Conservation (phyloP, 92 coral and sea anemone species). For the Pocillopora meandrina region DNA sequence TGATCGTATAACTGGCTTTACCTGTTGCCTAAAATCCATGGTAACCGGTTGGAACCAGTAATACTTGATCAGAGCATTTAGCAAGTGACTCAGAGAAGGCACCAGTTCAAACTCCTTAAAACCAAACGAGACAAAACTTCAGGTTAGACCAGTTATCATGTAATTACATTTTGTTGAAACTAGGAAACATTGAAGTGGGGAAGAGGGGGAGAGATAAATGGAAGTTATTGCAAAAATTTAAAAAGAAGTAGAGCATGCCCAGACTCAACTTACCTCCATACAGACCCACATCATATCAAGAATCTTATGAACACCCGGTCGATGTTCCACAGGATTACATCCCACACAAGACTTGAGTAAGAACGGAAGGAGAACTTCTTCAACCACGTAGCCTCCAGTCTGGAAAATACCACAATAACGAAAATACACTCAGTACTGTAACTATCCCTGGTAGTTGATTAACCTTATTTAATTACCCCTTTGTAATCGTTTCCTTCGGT, state of each 20-base stretch:
- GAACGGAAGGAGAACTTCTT: conserved; percentile 86
- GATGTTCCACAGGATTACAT: conserved; percentile 72
- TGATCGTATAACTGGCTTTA: not conserved
- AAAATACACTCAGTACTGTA: too few relatives aligned
- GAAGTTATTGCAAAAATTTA: too few relatives aligned
- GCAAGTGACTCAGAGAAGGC: conserved; percentile 88
- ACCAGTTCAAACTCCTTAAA: conserved; percentile 87
- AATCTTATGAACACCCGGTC: conserved; percentile 81
- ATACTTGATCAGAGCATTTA: conserved; percentile 85
- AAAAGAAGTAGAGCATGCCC: not conserved
- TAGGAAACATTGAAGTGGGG: too few relatives aligned
- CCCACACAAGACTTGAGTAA: conserved; percentile 90
- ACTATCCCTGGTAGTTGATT: too few relatives aligned
- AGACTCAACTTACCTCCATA: conserved; percentile 80
- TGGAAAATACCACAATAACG: conserved; percentile 1
- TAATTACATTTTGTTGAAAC: too few relatives aligned
- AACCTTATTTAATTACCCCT: too few relatives aligned
- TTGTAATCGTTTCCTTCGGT: too few relatives aligned
- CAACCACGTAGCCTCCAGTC: conserved; percentile 90
- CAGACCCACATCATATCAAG: conserved; percentile 97
- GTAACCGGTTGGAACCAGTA: conserved; percentile 96
- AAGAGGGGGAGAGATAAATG: too few relatives aligned
- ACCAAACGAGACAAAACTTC: not conserved
- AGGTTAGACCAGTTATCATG: too few relatives aligned
- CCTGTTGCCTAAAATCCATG: conserved; percentile 92